These are phyloP conservation scores for Phainopepla nitens DNA, from an alignment of 2,113 vertebrate genomes.

Conservation along the genomic window DNA sequence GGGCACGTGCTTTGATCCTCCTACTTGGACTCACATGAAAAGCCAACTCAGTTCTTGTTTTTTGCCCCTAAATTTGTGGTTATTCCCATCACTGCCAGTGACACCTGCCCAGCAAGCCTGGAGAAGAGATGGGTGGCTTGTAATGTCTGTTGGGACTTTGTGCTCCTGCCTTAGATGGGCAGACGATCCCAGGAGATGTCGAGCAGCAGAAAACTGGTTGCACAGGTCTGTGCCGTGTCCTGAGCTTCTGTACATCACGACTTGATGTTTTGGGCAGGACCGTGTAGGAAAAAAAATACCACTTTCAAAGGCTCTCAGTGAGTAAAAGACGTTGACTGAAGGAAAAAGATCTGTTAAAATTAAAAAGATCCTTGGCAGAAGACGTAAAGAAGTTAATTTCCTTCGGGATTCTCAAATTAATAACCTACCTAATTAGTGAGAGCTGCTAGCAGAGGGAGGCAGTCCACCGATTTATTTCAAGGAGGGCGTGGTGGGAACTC, in stretches of 20 bases:
- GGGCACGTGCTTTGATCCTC: background rate
- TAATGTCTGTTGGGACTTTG: background rate
- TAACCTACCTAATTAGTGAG: background rate
- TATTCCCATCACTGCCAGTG: background rate
- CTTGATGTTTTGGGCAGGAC: background rate
- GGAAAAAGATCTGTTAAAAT: background rate
- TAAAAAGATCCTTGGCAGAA: background rate
- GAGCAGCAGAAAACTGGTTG: background rate
- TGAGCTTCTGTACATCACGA: background rate
- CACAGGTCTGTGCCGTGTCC: background rate
- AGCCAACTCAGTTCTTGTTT: background rate
- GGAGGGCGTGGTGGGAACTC: background rate
- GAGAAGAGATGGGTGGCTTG: background rate
- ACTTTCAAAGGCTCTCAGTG: background rate
- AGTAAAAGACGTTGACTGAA: background rate
- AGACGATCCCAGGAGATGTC: fast-evolving
- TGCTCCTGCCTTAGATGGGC: background rate
- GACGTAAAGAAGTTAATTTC: background rate
- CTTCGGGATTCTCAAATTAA: background rate
- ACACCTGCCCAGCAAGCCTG: background rate
- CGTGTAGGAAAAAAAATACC: background rate
- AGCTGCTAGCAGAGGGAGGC: background rate
- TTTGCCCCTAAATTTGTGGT: background rate
- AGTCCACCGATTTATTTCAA: background rate
- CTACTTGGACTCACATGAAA: background rate